These are phyloP conservation scores for Chloebia gouldiae DNA, from an alignment of 2,113 vertebrate species.

Conservation along the genomic window DNA sequence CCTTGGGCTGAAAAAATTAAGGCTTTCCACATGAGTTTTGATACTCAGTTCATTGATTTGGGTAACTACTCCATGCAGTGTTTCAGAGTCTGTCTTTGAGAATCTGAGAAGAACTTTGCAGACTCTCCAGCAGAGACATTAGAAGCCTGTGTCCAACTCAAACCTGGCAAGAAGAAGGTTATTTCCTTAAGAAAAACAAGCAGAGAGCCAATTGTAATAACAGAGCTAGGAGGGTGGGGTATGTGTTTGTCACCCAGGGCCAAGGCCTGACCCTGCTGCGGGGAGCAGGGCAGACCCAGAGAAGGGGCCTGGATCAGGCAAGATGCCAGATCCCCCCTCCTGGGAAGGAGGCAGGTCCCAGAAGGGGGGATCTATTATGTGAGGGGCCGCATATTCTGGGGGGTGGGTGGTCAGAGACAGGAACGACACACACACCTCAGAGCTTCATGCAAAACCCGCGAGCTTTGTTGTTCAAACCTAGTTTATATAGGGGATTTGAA, in stretches of 20 bases:
- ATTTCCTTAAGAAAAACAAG: neutral
- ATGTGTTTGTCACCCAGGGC: neutral
- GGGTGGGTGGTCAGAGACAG: neutral
- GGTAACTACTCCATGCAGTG: neutral
- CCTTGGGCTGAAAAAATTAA: neutral
- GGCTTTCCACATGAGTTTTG: neutral
- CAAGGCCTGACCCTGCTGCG: neutral
- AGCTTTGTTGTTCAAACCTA: neutral
- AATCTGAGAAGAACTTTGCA: neutral
- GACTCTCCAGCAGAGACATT: neutral
- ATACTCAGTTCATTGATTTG: neutral
- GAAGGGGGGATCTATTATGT: neutral
- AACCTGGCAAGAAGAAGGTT: neutral
- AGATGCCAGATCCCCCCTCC: neutral
- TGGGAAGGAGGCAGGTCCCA: neutral
- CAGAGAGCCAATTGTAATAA: neutral
- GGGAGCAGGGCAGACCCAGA: neutral
- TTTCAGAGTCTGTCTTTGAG: neutral
- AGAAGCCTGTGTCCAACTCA: neutral
- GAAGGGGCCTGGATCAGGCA: neutral
- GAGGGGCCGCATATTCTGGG: neutral
- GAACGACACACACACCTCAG: neutral
- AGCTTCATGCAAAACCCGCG: accelerated
- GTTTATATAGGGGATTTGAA: neutral
- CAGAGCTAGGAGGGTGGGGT: neutral